Evolutionary conservation across 1,140 invertebrate species (phyloP).

Genomic region (Trichogramma pretiosum): DNA sequence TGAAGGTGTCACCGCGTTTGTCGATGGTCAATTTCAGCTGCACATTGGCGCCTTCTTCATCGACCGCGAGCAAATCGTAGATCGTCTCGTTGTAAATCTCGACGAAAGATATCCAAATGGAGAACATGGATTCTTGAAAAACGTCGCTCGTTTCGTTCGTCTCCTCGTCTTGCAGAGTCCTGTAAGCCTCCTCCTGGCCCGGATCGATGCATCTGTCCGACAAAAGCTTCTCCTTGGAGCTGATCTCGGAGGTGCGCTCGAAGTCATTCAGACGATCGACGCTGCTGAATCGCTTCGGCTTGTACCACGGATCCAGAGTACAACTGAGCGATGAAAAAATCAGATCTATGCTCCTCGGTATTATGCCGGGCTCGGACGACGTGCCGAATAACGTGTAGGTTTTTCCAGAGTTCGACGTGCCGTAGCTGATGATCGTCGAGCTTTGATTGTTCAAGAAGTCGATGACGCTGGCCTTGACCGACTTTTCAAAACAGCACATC

Average conservation of each 20-base stretch:
- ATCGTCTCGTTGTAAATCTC: conserved; percentile 90
- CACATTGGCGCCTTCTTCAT: conserved; percentile 31
- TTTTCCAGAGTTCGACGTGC: conserved; percentile 37
- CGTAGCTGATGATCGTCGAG: conserved; percentile 34
- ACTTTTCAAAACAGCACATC: conserved; percentile 26
- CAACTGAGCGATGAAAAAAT: conserved; percentile 52
- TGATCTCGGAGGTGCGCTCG: conserved; percentile 28
- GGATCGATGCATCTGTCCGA: conserved; percentile 13
- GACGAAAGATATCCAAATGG: conserved; percentile 75
- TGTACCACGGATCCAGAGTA: conserved; percentile 34
- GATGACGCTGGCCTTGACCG: conserved; percentile 21
- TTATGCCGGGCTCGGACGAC: conserved; percentile 58
- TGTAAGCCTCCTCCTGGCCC: background rate
- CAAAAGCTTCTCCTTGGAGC: conserved; percentile 27
- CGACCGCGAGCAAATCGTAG: conserved; percentile 63
- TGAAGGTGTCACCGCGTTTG: conserved; percentile 56
- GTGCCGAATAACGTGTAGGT: conserved; percentile 70
- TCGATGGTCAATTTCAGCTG: conserved; percentile 51
- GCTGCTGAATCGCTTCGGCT: conserved; percentile 39
- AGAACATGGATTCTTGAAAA: conserved; percentile 23
- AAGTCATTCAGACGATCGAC: conserved; percentile 37
- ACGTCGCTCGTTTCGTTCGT: background rate
- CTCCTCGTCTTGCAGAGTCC: background rate
- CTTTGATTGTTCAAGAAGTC: conserved; percentile 31
- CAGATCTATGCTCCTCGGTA: conserved; percentile 66